Evolutionary conservation across 2,113 vertebrate genomes (phyloP).

Genomic region (Catharus fuscescens): DNA sequence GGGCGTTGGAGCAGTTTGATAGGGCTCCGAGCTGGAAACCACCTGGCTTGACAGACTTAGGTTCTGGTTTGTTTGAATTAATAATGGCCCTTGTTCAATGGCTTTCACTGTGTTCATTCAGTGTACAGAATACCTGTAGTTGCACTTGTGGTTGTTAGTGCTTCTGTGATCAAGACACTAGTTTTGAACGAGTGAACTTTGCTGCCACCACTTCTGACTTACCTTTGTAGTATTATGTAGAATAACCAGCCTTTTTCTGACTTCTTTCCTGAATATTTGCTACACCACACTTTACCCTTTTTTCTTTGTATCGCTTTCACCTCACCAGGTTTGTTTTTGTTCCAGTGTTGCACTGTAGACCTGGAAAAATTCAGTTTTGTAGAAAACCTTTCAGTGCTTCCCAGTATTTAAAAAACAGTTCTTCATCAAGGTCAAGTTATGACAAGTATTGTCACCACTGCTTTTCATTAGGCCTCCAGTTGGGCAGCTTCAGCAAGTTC

Average conservation of each 20-base stretch:
- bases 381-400: background rate
- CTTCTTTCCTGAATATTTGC: background rate
- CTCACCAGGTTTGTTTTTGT: background rate
- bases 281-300: background rate
- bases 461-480: background rate
- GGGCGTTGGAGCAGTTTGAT: background rate
- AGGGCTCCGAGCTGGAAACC: background rate
- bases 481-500: background rate
- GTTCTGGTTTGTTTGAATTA: background rate
- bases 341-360: background rate
- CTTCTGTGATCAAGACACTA: background rate
- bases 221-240: background rate
- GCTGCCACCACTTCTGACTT: background rate
- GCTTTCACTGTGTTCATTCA: background rate
- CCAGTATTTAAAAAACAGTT: background rate
- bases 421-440: background rate
- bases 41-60: fast-evolving
- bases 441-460: background rate
- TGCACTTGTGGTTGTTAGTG: background rate
- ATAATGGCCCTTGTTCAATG: background rate
- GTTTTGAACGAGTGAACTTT: background rate
- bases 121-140: background rate
- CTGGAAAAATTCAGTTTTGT: background rate
- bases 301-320: background rate
- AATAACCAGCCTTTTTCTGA: background rate